phyloP scores from a whole-genome alignment of 2,113 vertebrate species.

The Dromiciops gliroides region DNA sequence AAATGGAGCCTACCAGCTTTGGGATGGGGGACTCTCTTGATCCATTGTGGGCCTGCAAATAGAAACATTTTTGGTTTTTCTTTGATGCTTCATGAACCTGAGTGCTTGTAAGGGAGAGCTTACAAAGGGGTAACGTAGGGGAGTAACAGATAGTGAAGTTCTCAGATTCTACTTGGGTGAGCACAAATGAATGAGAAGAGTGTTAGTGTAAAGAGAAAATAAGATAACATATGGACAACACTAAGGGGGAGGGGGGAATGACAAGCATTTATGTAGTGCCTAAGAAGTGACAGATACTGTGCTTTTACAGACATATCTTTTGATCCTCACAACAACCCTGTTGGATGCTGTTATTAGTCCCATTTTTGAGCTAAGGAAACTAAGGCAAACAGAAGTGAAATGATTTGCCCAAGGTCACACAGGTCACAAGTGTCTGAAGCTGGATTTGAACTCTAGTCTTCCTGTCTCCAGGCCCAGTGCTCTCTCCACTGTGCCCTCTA shows the following conservation, averaged over 20 bases:
- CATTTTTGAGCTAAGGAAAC: background rate
- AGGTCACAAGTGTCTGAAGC: background rate
- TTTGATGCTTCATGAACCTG: background rate
- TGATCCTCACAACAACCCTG: background rate
- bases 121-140: background rate
- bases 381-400: background rate
- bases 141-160: background rate
- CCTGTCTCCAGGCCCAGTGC: background rate
- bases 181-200: background rate
- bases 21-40: background rate
- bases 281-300: background rate
- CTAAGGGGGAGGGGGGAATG: background rate
- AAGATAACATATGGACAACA: background rate
- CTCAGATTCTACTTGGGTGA: background rate
- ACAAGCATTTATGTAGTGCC: background rate
- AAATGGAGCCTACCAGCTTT: background rate
- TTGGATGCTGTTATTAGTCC: background rate
- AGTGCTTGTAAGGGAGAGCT: background rate
- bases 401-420: background rate
- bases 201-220: background rate
- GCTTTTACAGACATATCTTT: too few relatives aligned
- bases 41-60: background rate
- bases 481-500: background rate
- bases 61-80: background rate
- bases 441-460: background rate